A percentile compares a stretch with the other conserved stretches of the same genome.
phyloP scores from a whole-genome alignment of 1,140 invertebrate species.

The Trissolcus basalis region DNA sequence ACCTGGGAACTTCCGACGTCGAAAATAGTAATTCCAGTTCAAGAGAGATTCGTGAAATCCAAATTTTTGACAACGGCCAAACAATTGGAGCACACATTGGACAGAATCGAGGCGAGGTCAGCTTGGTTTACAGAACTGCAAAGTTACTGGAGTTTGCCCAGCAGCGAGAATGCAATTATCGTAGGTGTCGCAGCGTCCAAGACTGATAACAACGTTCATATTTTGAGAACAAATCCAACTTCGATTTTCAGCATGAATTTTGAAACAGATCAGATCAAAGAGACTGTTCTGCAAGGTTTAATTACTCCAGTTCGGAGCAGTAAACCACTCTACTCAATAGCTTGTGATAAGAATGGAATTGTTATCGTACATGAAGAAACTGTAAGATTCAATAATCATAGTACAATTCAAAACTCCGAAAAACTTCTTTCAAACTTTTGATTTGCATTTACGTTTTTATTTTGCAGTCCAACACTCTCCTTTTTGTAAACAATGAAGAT shows the following conservation, averaged over 20 bases:
- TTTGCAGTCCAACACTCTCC: constrained; percentile 68
- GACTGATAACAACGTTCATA: constrained; percentile 74
- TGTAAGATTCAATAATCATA: no score
- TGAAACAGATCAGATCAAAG: constrained; percentile 62
- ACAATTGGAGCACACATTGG: constrained; percentile 64
- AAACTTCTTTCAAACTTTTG: not conserved
- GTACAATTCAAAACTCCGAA: no score
- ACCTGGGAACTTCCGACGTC: constrained; percentile 70
- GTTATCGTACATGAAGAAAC: constrained; percentile 71
- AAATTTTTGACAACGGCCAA: constrained; percentile 54
- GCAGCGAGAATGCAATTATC: constrained; percentile 76
- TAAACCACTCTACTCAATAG: constrained; percentile 61
- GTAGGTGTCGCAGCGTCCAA: constrained; percentile 75
- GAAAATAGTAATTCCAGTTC: constrained; percentile 61
- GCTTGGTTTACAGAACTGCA: constrained; percentile 78
- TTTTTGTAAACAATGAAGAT: constrained; percentile 63
- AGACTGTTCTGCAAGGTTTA: constrained; percentile 65
- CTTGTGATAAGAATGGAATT: constrained; percentile 61
- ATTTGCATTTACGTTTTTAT: constrained; percentile 23
- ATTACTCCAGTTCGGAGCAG: constrained; percentile 49
- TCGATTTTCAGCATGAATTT: constrained; percentile 74
- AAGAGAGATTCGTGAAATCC: constrained; percentile 68
- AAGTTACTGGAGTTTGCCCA: constrained; percentile 78
- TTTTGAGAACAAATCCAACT: constrained; percentile 77
- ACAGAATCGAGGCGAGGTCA: constrained; percentile 77